A percentile compares a stretch with the other conserved stretches of the same genome.
Evolutionary conservation across 1,140 invertebrate species (phyloP).

Genomic region (Drosophila lini): DNA sequence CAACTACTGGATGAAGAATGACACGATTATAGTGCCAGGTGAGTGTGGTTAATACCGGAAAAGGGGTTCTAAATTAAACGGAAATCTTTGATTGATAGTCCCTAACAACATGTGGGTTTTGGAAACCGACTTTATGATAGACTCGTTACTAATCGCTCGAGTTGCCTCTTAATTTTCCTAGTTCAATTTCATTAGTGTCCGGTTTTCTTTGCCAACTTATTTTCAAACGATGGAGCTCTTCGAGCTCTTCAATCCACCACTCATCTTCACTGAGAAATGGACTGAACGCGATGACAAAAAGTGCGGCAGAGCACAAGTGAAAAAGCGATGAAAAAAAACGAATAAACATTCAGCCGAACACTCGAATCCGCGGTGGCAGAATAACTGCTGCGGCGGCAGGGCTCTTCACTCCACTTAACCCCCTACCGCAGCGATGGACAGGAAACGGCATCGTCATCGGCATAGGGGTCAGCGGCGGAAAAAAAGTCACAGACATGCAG

Average conservation of each 20-base stretch:
- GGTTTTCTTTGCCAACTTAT: constrained; percentile 31
- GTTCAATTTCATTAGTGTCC: constrained; percentile 16
- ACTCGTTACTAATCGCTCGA: not conserved
- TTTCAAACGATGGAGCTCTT: constrained; percentile 38
- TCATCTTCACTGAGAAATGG: constrained; percentile 72
- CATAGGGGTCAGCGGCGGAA: constrained; percentile 22
- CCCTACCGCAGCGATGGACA: not conserved
- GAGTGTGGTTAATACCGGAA: constrained; percentile 73
- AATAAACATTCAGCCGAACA: constrained; percentile 58
- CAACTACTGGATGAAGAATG: constrained; percentile 93
- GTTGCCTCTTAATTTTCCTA: constrained; percentile 1
- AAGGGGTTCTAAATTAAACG: not conserved
- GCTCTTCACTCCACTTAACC: constrained; percentile 12
- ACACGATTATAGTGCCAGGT: constrained; percentile 93
- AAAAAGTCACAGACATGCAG: constrained; percentile 66
- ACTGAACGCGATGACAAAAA: constrained; percentile 56
- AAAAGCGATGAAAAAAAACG: constrained; percentile 14
- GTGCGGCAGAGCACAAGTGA: not conserved
- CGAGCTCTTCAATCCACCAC: constrained; percentile 54
- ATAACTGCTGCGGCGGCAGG: constrained; percentile 14
- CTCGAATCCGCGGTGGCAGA: constrained; percentile 69
- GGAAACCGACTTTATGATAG: not conserved
- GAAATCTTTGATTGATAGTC: not conserved
- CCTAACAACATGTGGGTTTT: too few species aligned
- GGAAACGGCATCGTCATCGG: constrained; percentile 38